A percentile compares a stretch with the other conserved stretches of the same genome.
These are phyloP conservation scores for Nomada fabriciana DNA, from an alignment of 2,888 invertebrate species.

Conservation along the genomic window DNA sequence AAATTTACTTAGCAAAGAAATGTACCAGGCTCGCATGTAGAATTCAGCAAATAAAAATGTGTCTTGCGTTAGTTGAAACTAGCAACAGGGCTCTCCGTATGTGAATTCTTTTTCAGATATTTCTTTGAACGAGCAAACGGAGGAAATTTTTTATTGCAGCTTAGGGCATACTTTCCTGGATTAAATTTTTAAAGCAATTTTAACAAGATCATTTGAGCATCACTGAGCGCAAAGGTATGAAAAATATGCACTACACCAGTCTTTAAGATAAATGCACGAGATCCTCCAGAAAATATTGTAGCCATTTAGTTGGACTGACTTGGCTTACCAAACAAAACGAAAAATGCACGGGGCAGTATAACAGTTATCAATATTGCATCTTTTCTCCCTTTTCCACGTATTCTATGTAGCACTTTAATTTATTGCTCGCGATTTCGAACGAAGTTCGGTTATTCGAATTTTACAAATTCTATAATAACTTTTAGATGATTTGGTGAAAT, in stretches of 20 bases:
- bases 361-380: conserved; percentile 2
- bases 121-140: conserved; percentile 52
- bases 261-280: conserved; percentile 5
- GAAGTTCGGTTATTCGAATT: not conserved
- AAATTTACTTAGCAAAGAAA: conserved; percentile 46
- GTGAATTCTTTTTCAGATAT: conserved; percentile 48
- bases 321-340: not conserved
- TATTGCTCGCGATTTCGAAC: not conserved
- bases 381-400: not conserved
- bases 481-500: not conserved
- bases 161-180: conserved; percentile 11
- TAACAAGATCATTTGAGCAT: conserved; percentile 27
- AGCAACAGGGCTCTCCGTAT: conserved; percentile 31
- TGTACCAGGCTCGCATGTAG: conserved; percentile 17
- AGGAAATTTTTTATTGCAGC: conserved; percentile 31
- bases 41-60: conserved; percentile 54
- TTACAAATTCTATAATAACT: not conserved
- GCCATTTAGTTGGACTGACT: conserved; percentile 4
- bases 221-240: not conserved
- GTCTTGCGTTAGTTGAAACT: conserved; percentile 40
- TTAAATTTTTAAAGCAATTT: conserved; percentile 48
- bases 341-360: not conserved
- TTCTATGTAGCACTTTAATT: not conserved
- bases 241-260: not conserved
- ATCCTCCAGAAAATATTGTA: not conserved